Evolutionary conservation across 2,888 invertebrate genomes (phyloP).

Genomic region (Metacarcinus magister): DNA sequence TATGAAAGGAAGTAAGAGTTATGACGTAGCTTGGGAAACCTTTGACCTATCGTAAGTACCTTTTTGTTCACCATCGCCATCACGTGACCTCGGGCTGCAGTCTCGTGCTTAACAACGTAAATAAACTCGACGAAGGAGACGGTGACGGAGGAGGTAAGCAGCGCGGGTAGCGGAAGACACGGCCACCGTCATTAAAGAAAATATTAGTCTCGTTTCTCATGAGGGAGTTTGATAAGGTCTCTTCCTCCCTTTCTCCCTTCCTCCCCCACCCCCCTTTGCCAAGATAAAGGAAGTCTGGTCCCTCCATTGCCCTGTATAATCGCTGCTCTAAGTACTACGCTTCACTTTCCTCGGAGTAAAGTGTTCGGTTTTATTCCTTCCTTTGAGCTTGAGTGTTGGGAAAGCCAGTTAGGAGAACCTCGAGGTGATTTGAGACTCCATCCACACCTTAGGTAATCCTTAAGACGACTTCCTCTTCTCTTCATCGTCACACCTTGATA

Average conservation of each 20-base stretch:
- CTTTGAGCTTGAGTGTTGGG: neutral
- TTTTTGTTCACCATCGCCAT: neutral
- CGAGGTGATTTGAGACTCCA: neutral
- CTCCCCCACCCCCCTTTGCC: neutral
- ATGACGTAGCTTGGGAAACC: neutral
- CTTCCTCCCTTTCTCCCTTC: neutral
- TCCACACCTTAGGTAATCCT: neutral
- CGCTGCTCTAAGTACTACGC: neutral
- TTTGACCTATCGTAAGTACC: neutral
- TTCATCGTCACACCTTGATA: neutral
- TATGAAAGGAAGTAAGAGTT: neutral
- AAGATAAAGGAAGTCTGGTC: neutral
- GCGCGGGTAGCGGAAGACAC: neutral
- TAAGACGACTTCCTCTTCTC: neutral
- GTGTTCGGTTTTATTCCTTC: neutral
- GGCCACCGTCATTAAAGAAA: neutral
- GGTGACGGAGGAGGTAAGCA: neutral
- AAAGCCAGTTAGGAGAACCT: neutral
- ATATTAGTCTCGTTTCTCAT: conserved; percentile 19
- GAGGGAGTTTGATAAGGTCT: conserved; percentile 40
- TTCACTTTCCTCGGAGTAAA: conserved; percentile 3
- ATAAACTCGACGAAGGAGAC: neutral
- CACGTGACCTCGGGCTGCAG: neutral
- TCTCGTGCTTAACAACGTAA: neutral
- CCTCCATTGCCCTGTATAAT: neutral